Evolutionary conservation across 1,140 invertebrate genomes (phyloP).

Genomic region (Eulimnadia texana): DNA sequence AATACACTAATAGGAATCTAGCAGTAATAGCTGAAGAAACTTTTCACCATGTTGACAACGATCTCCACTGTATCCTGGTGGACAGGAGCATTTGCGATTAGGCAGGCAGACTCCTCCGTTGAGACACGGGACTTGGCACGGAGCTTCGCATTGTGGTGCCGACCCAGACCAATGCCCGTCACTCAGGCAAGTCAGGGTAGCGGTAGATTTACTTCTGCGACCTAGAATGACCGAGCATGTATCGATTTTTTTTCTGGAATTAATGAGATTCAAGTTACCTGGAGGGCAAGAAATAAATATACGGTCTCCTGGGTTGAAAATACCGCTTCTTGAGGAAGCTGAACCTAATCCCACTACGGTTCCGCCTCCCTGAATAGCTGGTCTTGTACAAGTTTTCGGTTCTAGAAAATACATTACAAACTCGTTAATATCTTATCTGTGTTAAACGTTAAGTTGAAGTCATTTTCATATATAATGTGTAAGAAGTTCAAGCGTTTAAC

Average conservation of each 20-base stretch:
- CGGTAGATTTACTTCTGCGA: conserved; percentile 21
- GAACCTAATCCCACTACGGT: conserved; percentile 22
- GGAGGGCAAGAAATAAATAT: conserved; percentile 32
- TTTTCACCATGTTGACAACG: conserved; percentile 20
- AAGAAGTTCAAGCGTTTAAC: no score
- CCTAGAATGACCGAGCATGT: neutral
- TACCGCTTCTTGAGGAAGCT: conserved; percentile 31
- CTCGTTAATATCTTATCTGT: neutral
- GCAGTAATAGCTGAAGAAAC: no score
- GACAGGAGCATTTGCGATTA: conserved; percentile 6
- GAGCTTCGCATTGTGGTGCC: conserved; percentile 22
- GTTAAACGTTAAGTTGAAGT: no score
- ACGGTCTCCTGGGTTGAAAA: conserved; percentile 34
- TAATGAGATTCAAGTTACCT: conserved; percentile 19
- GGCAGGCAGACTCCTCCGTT: conserved; percentile 22
- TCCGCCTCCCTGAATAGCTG: conserved; percentile 17
- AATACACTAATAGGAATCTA: no score
- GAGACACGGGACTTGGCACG: conserved; percentile 11
- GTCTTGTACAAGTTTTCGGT: neutral
- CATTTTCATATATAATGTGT: no score
- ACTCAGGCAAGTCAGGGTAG: conserved; percentile 26
- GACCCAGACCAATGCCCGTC: conserved; percentile 29
- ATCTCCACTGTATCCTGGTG: conserved; percentile 14
- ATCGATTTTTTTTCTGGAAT: neutral
- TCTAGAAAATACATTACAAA: neutral